phyloP scores from a whole-genome alignment of 1,140 invertebrate genomes.

The Diabrotica virgifera region DNA sequence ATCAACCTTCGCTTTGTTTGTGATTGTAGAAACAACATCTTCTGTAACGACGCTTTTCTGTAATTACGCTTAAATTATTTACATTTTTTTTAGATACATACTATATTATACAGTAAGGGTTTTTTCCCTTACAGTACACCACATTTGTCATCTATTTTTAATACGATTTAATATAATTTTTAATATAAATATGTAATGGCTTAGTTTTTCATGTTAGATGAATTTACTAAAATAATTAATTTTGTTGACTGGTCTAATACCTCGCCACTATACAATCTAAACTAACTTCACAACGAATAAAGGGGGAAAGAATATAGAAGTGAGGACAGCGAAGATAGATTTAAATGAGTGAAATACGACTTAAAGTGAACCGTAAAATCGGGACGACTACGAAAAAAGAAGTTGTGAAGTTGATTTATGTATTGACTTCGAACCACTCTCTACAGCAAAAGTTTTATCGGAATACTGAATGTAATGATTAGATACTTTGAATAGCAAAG shows the following conservation, averaged over 20 bases:
- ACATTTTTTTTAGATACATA: too few relatives aligned
- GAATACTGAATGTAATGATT: constrained; percentile 9
- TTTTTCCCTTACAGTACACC: too few relatives aligned
- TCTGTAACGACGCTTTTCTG: too few relatives aligned
- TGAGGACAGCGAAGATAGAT: background rate
- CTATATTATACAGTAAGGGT: too few relatives aligned
- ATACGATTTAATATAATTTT: too few relatives aligned
- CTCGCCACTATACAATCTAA: background rate
- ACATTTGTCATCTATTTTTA: too few relatives aligned
- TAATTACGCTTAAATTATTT: too few relatives aligned
- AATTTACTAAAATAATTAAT: too few relatives aligned
- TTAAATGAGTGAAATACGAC: constrained; percentile 7
- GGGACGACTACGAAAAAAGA: background rate
- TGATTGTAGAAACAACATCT: too few relatives aligned
- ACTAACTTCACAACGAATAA: background rate
- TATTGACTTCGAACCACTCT: background rate
- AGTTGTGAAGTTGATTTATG: constrained; percentile 3
- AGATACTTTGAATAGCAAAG: constrained; percentile 22
- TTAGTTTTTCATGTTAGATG: too few relatives aligned
- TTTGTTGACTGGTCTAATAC: background rate
- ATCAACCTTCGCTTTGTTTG: too few relatives aligned
- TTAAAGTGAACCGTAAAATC: constrained; percentile 7
- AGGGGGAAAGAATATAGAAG: background rate
- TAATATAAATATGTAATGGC: too few relatives aligned
- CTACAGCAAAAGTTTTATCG: constrained; percentile 2